Evolutionary conservation across 2,797 vertebrate genomes (phyloP).

Genomic region (Acanthurus leucopareius): DNA sequence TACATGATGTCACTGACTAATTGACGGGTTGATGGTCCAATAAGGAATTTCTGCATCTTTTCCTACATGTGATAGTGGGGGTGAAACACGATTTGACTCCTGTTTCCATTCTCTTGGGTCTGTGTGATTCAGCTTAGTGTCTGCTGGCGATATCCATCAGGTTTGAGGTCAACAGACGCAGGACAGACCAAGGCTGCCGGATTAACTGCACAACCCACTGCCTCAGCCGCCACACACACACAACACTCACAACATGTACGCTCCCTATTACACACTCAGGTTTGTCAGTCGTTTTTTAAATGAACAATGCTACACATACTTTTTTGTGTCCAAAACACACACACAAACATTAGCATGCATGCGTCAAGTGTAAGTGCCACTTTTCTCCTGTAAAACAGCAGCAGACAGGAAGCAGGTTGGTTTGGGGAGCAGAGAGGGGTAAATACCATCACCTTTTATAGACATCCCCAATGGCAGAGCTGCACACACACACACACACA

Average conservation of each 20-base stretch:
- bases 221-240: slow-evolving; percentile 14
- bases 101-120: slow-evolving; percentile 13
- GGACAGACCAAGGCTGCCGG: slow-evolving; percentile 57
- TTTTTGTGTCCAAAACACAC: slow-evolving; percentile 23
- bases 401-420: slow-evolving; percentile 66
- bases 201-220: slow-evolving; percentile 34
- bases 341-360: slow-evolving; percentile 28
- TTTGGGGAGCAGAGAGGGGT: slow-evolving; percentile 61
- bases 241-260: slow-evolving; percentile 5
- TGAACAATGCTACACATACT: slow-evolving; percentile 22
- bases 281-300: slow-evolving; percentile 17
- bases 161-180: slow-evolving; percentile 66
- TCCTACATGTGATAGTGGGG: slow-evolving; percentile 7
- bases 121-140: slow-evolving; percentile 35
- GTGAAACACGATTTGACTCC: slow-evolving; percentile 23
- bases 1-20: slow-evolving; percentile 19
- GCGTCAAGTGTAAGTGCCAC: slow-evolving; percentile 57
- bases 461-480: slow-evolving; percentile 70
- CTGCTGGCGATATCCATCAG: slow-evolving; percentile 50
- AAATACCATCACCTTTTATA: slow-evolving; percentile 87
- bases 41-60: slow-evolving; percentile 16
- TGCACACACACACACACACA: background rate
- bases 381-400: slow-evolving; percentile 70
- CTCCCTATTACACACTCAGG: slow-evolving; percentile 7
- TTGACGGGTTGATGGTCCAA: slow-evolving; percentile 28